Evolutionary conservation across 1,140 invertebrate species (phyloP).

Genomic region (Drosophila truncata): DNA sequence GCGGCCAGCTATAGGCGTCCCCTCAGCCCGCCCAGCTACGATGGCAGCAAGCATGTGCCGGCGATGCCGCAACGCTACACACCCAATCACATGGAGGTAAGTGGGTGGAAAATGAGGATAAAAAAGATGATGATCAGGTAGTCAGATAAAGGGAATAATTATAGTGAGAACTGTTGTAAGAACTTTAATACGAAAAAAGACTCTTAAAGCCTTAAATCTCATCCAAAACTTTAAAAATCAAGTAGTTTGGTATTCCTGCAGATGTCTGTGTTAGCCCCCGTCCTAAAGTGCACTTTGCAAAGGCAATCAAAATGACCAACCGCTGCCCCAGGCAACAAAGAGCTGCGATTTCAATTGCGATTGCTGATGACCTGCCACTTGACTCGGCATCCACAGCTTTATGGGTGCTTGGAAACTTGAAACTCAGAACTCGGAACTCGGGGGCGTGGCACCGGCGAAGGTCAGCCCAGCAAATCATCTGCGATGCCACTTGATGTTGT

Average conservation of each 20-base stretch:
- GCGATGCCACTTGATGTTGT: constrained; percentile 58
- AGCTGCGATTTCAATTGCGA: constrained; percentile 22
- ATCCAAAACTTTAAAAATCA: neutral
- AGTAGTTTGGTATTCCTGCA: constrained; percentile 5
- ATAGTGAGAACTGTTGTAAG: neutral
- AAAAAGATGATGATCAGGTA: neutral
- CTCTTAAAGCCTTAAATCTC: neutral
- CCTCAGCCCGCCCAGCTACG: constrained; percentile 84
- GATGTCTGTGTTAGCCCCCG: neutral
- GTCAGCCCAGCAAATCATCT: constrained; percentile 60
- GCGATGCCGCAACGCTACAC: constrained; percentile 83
- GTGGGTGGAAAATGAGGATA: constrained; percentile 12
- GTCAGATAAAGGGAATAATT: neutral
- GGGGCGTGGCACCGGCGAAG: constrained; percentile 35
- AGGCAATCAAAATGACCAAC: constrained; percentile 43
- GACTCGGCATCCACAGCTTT: constrained; percentile 32
- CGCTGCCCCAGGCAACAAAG: constrained; percentile 10
- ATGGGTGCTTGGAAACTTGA: constrained; percentile 13
- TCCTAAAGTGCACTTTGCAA: constrained; percentile 21
- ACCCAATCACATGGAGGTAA: constrained; percentile 84
- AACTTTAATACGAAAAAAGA: neutral
- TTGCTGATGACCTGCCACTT: constrained; percentile 62
- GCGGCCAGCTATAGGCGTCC: constrained; percentile 84
- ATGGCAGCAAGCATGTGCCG: constrained; percentile 80
- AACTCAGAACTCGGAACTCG: neutral